These are phyloP conservation scores for Phragmatobia fuliginosa DNA, from an alignment of 2,888 invertebrate species.

Conservation along the genomic window DNA sequence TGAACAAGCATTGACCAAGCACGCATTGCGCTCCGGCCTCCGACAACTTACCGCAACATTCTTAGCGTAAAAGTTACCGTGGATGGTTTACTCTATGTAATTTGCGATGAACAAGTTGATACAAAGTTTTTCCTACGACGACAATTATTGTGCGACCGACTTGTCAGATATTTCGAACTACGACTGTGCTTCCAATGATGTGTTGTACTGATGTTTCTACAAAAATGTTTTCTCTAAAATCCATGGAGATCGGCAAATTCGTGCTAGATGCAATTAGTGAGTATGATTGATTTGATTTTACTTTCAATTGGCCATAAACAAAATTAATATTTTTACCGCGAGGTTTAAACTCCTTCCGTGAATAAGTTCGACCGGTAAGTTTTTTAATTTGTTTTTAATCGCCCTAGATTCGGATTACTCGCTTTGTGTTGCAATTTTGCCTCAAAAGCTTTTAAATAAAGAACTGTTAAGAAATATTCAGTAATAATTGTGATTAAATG, in stretches of 20 bases:
- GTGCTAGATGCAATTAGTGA: conserved; percentile 75
- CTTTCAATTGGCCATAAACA: conserved; percentile 47
- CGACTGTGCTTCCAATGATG: conserved; percentile 67
- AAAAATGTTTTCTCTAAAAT: conserved; percentile 61
- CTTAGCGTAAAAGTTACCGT: conserved; percentile 86
- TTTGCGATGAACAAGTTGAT: conserved; percentile 82
- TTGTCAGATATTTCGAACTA: conserved; percentile 66
- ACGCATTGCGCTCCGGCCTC: conserved; percentile 71
- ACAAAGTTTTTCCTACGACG: conserved; percentile 68
- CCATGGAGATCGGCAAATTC: conserved; percentile 66
- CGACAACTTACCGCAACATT: conserved; percentile 85
- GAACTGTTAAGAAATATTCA: not conserved
- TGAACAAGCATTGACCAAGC: conserved; percentile 83
- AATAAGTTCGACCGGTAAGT: conserved; percentile 37
- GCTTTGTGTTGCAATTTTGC: conserved; percentile 18
- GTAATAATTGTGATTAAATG: not conserved
- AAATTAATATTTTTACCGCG: conserved; percentile 22
- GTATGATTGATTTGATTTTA: conserved; percentile 62
- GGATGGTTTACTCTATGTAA: conserved; percentile 86
- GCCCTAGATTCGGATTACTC: conserved; percentile 19
- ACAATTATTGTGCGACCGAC: conserved; percentile 72
- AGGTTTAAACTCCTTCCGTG: conserved; percentile 32
- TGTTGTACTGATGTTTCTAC: conserved; percentile 67
- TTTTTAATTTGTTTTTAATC: conserved; percentile 33
- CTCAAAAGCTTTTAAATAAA: conserved; percentile 10